Conservation (phyloP, 2,888 invertebrate genomes). For the Cynaeus angustus region DNA sequence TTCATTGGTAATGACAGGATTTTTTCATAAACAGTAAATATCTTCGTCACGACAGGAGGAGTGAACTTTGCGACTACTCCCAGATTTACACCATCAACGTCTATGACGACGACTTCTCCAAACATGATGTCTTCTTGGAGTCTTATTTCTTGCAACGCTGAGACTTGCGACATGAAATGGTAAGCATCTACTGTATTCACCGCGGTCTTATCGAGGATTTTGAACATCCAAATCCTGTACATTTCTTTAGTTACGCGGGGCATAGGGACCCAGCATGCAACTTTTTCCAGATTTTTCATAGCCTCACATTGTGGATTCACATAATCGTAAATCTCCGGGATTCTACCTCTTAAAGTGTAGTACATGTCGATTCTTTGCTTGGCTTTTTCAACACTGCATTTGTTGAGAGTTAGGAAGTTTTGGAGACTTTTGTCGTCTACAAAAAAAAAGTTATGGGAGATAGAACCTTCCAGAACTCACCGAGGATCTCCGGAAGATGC, state of each 20-base stretch:
- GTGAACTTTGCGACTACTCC: constrained; percentile 70
- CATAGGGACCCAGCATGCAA: neutral
- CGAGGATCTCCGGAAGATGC: constrained; percentile 3
- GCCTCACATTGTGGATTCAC: neutral
- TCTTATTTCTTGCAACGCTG: constrained; percentile 66
- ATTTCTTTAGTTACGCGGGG: neutral
- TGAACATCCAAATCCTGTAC: neutral
- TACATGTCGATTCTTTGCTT: constrained; percentile 20
- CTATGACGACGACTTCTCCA: constrained; percentile 71
- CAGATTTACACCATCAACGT: constrained; percentile 68
- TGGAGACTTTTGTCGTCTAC: neutral
- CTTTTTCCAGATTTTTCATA: neutral
- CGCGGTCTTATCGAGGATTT: neutral
- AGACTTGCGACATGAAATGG: neutral
- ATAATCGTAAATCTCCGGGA: neutral
- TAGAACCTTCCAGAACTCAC: no score
- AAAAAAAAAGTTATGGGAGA: neutral
- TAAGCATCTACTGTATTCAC: no score
- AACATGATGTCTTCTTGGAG: constrained; percentile 70
- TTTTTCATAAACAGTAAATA: constrained; percentile 2
- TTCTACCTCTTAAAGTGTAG: neutral
- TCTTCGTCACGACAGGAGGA: constrained; percentile 66
- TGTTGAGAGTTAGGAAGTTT: constrained; percentile 10
- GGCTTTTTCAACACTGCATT: constrained; percentile 18
- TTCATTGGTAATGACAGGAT: neutral